Evolutionary conservation across 1,140 invertebrate genomes (phyloP).

Genomic region (Bombus waltoni): DNA sequence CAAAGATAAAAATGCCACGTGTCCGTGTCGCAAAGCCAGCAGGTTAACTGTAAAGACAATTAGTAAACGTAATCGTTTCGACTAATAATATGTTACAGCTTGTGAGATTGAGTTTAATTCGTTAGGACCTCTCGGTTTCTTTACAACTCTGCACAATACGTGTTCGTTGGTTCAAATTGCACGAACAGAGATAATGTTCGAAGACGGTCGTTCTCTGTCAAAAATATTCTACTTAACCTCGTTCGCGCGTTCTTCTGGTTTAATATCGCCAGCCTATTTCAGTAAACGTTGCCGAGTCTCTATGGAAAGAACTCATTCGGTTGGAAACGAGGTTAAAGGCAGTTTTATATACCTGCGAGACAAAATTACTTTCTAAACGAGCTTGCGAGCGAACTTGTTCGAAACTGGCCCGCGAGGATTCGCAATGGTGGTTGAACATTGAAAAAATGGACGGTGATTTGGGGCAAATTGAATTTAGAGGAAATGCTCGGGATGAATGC

Average conservation of each 20-base stretch:
- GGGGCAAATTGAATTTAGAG: not conserved
- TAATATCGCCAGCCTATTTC: slow-evolving; percentile 21
- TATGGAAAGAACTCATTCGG: slow-evolving; percentile 24
- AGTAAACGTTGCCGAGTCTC: not conserved
- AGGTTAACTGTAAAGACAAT: too few species aligned
- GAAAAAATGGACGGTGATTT: not conserved
- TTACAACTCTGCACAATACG: not conserved
- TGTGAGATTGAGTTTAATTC: too few species aligned
- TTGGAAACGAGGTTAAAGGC: slow-evolving; percentile 29
- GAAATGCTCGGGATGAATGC: not conserved
- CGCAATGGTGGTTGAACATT: not conserved
- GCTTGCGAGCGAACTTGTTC: not conserved
- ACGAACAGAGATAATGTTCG: not conserved
- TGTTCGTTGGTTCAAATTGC: not conserved
- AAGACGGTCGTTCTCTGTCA: not conserved
- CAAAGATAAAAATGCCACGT: too few species aligned
- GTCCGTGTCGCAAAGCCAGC: too few species aligned
- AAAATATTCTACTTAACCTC: slow-evolving; percentile 7
- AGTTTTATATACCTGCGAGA: slow-evolving; percentile 25
- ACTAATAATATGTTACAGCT: too few species aligned
- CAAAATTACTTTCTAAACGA: slow-evolving; percentile 38
- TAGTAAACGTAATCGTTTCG: too few species aligned
- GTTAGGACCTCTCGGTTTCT: not conserved
- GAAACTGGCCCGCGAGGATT: not conserved
- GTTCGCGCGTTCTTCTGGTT: not conserved